Evolutionary conservation across 2,888 invertebrate species (phyloP), one percentile per base, ranked within the genome.

Genomic region (Beris chalybata): DNA sequence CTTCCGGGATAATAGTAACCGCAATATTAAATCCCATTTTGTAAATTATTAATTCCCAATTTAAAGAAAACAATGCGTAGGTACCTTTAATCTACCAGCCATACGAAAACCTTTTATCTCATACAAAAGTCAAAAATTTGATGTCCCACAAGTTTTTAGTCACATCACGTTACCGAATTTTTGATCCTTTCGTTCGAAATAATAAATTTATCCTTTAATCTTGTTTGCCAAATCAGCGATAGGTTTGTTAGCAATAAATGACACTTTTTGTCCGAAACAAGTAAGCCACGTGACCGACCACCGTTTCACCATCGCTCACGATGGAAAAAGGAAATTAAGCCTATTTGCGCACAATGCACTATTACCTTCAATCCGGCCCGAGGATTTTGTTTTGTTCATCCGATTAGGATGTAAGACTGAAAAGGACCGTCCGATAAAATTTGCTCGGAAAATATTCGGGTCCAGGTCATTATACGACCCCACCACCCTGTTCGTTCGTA

Each of bases 301-400:
- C 54, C 63, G 64, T 53, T 66, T 67, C 58, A 66, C 66, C 69
- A 69, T 69, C 66, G 67, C 63, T 69, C 69, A 69, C 55, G 63
- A 69, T 67, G 66, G 66, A 64, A 67, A 67, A 64, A 69, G 67
- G 69, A 69, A 69, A 69, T 69, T 69, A 69, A 69, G 69, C 69
- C 69, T 69, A 69, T 69, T 69, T 65, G 67, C 63, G 69, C 59
- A 69, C 67, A 69, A 67, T 67, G 53, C 66, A 52, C 63, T 67
- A 67, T 65, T 67, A 65, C 61, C 67, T 58, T 65, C 65, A 57
- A 53, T 54, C 65, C 58, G 30, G 15, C 47, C 32, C 52, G 48
- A 48, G 30, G 53, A 61, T 63, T 63, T 67, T 67, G 47, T 65
- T 22, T 50, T 53, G 30, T 63, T 69, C 65, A 67, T 67, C 67